Evolutionary conservation across 2,797 vertebrate genomes (phyloP).

Genomic region (Cuculus canorus): DNA sequence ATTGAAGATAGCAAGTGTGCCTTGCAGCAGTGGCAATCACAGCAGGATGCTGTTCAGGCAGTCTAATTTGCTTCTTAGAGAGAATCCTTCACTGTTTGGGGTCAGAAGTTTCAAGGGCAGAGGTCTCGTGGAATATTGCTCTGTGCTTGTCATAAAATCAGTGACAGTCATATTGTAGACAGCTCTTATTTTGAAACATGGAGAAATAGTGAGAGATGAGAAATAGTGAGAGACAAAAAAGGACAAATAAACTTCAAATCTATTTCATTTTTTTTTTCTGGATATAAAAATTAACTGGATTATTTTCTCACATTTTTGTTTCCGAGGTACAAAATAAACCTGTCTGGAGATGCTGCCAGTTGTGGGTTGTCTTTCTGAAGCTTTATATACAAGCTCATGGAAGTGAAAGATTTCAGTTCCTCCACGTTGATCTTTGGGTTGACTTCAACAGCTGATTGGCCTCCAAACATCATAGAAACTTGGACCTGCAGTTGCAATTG

Average conservation of each 20-base stretch:
- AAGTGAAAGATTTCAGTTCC: slow-evolving; percentile 91
- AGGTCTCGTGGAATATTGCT: background rate
- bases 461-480: slow-evolving; percentile 97
- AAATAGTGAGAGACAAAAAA: too few species aligned
- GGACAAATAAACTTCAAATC: too few species aligned
- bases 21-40: background rate
- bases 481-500: slow-evolving; percentile 84
- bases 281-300: background rate
- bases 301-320: slow-evolving; percentile 86
- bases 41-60: background rate
- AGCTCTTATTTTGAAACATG: background rate
- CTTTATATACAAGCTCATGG: slow-evolving; percentile 92
- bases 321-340: slow-evolving; percentile 94
- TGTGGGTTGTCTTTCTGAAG: slow-evolving; percentile 81
- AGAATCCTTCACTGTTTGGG: background rate
- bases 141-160: background rate
- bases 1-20: background rate
- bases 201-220: background rate
- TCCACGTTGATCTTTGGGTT: slow-evolving; percentile 87
- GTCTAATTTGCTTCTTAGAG: background rate
- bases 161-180: background rate
- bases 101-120: background rate
- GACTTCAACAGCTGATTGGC: slow-evolving; percentile 91
- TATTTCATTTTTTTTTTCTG: background rate
- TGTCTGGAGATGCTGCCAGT: slow-evolving; percentile 82